A percentile compares a stretch with the other conserved stretches of the same genome.
phyloP scores from a whole-genome alignment of 2,888 invertebrate species.

The Pristionchus fissidentatus region DNA sequence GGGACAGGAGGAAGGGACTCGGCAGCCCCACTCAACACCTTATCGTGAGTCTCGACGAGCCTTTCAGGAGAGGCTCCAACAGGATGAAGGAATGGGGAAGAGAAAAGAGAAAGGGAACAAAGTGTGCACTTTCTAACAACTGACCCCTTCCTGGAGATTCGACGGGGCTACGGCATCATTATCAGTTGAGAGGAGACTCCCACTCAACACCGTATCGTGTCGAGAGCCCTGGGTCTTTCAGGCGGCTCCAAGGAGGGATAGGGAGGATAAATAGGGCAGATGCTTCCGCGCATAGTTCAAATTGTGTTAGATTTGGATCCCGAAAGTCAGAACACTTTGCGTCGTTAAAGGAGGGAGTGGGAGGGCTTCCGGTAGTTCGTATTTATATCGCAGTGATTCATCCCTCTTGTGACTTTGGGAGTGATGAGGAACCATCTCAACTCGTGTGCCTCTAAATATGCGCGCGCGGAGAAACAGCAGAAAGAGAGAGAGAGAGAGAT shows the following conservation, averaged over 20 bases:
- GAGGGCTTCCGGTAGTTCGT: background rate
- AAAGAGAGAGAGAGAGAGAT: background rate
- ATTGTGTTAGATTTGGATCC: too few relatives aligned
- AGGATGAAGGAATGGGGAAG: too few relatives aligned
- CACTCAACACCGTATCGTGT: slow-evolving; percentile 43
- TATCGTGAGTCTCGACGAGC: too few relatives aligned
- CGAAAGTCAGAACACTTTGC: background rate
- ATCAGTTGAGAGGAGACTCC: background rate
- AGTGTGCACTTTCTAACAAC: background rate
- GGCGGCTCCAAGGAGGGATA: background rate
- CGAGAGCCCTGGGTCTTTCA: background rate
- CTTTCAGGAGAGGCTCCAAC: too few relatives aligned
- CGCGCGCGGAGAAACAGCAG: background rate
- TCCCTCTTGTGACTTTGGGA: background rate
- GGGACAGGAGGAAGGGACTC: too few relatives aligned
- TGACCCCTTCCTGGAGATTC: background rate
- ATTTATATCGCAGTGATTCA: too few relatives aligned
- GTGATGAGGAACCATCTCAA: background rate
- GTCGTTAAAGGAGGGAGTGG: background rate
- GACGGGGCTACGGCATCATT: background rate
- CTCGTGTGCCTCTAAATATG: too few relatives aligned
- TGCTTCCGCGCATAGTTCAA: too few relatives aligned
- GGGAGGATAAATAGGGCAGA: background rate
- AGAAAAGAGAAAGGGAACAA: background rate
- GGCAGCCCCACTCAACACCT: too few relatives aligned